These are phyloP conservation scores for Enteromius argenteus DNA, from an alignment of 2,797 vertebrate species.

Conservation along the genomic window DNA sequence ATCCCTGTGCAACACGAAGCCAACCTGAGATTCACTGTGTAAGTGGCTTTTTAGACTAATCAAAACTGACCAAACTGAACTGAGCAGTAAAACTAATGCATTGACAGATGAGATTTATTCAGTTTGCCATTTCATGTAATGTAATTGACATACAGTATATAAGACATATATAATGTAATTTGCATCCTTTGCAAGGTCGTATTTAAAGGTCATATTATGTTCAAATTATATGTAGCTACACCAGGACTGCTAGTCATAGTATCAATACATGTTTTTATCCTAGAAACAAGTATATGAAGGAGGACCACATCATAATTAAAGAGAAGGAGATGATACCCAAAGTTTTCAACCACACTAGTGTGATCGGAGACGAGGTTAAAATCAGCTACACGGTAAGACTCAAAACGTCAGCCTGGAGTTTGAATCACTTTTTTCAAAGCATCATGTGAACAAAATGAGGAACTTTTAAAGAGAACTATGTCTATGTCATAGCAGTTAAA, in stretches of 20 bases:
- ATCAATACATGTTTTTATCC: neutral
- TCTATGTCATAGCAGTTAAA: neutral
- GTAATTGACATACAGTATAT: neutral
- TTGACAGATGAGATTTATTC: neutral
- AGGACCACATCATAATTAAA: conserved; percentile 83
- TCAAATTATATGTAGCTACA: neutral
- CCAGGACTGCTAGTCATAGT: neutral
- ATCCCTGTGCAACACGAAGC: conserved; percentile 90
- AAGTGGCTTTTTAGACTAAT: conserved; percentile 65
- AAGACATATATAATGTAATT: neutral
- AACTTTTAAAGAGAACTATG: conserved; percentile 9
- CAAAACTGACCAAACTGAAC: neutral
- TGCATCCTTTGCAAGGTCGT: neutral
- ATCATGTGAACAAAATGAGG: conserved; percentile 4
- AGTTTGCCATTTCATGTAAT: neutral
- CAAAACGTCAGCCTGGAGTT: neutral
- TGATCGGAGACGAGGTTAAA: conserved; percentile 88
- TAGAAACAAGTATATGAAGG: conserved; percentile 72
- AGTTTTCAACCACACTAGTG: conserved; percentile 82
- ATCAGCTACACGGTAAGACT: conserved; percentile 88
- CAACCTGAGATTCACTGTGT: conserved; percentile 88
- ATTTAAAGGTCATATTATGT: neutral
- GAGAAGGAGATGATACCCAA: conserved; percentile 82
- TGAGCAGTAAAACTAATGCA: neutral
- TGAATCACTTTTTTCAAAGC: neutral